These are phyloP conservation scores for Leucoma salicis DNA, from an alignment of 2,888 invertebrate genomes.

Conservation along the genomic window DNA sequence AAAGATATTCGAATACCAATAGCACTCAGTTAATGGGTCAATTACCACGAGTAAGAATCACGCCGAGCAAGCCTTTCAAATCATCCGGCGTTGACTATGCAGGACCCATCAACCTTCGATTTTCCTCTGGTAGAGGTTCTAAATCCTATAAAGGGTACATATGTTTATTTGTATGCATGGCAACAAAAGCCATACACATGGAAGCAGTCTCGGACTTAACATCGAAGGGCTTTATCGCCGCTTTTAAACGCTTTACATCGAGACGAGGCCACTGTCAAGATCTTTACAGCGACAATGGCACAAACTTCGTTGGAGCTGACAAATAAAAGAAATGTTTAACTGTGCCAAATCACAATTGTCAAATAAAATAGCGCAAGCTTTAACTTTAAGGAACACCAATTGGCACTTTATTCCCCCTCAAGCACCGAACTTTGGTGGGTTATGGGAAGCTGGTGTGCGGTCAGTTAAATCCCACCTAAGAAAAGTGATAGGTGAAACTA, in stretches of 20 bases:
- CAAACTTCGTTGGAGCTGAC: no score
- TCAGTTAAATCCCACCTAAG: constrained; percentile 10
- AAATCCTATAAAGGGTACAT: neutral
- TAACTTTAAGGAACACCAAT: neutral
- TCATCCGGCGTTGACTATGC: neutral
- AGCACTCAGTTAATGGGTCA: neutral
- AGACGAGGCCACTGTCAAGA: no score
- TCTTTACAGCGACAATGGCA: no score
- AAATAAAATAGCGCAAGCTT: no score
- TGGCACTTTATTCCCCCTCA: neutral
- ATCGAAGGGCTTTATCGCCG: no score
- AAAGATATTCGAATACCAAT: neutral
- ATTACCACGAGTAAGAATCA: neutral
- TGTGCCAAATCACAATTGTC: no score
- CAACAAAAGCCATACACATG: no score
- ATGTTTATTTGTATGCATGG: no score
- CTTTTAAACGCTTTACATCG: no score
- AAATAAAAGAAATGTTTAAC: no score
- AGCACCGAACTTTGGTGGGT: neutral
- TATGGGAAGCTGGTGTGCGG: constrained; percentile 9
- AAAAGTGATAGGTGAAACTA: constrained; percentile 5
- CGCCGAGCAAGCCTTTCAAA: neutral
- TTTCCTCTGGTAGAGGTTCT: constrained; percentile 1
- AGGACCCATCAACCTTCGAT: neutral
- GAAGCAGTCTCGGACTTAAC: neutral